Evolutionary conservation across 2,113 vertebrate genomes (phyloP), one percentile per base, ranked within the genome.

Genomic region (Sisor rabdophorus): DNA sequence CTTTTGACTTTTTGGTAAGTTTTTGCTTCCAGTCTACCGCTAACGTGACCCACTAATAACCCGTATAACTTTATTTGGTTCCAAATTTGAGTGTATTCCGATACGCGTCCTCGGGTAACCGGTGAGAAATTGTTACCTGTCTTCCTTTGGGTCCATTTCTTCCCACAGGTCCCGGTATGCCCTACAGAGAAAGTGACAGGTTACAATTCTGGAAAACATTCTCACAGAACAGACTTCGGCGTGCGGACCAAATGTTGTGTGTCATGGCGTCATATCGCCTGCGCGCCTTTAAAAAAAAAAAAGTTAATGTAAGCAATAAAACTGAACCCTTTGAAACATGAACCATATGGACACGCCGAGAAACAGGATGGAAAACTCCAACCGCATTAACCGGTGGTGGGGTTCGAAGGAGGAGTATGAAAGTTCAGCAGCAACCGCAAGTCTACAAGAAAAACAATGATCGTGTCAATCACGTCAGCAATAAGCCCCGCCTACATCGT

Each of bases 91-190:
- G n/a, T n/a, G n/a, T n/a, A 36, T 36, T 36, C 32, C 32, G 3
- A 36, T 36, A 36, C 15, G 17, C 2, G 22, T 60, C 59, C 36
- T 65, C 19, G 5, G 60, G 32, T 64, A 44, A 64, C 20, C 36
- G 1, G 6, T 1, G 40, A 67, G n/a, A 11, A 68, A 9, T 11
- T 22, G 75, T 91, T 94, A 98, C 97, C 86, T 90, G 93, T 91
- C 93, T 93, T 79, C 97, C 97, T 87, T 96, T 98, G 64, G 87
- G 90, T 16, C 97, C 97, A 79, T 87, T 93, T 87, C 92, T 96
- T 82, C 97, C 96, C 84, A 76, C 83, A 30, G 93, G 87, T 69
- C 97, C 96, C 81, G 90, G 92, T 86, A 90, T 84, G 19, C 97
- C 97, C 97, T 99, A 74, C 11, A 87, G 86, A 72, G 70, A 55